Evolutionary conservation across 2,888 invertebrate species (phyloP), one percentile per base, ranked within the genome.

Genomic region (Diarsia brunnea): DNA sequence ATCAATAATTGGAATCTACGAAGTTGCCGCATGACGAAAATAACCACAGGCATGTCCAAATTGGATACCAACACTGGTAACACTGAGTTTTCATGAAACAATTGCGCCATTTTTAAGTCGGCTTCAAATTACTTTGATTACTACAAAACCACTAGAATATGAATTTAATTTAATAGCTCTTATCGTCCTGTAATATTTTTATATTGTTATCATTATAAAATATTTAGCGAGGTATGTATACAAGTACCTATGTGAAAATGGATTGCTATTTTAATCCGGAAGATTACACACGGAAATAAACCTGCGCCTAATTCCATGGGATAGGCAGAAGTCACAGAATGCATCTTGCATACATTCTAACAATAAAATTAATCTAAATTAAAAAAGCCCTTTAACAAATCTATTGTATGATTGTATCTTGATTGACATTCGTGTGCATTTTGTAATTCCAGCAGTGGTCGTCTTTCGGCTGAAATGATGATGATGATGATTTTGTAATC

Each of bases 21-120:
- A 81, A 78, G 82, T 84, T 86, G 87, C 84, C 73, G 88, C 86
- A 88, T 90, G 88, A 87, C 88, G 91, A 90, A 92, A 89, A 79
- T 69, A 82, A 91, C 92, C 92, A 87, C 92, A 91, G 89, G 85
- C 85, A 91, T 87, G 89, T 89, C 87, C 81, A 89, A 89, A 89
- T 89, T 88, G 86, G 84, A 86, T 86, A 77, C 79, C 64, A 78
- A 79, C 74, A 73, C 82, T 81, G 73, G 74, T 65, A 76, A 77
- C 74, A 72, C 81, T 81, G 73, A 73, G 85, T 86, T 89, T 88
- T 90, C 89, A 88, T 87, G 87, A 88, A 90, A 82, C 82, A 70
- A 79, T 92, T 92, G 89, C 90, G 84, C 86, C 90, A 92, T 85
- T 84, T 77, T 79, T 60, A 75, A 84, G 65, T 76, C 53, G n/a